Percentiles rank a stretch among this genome's conserved stretches.
phyloP scores from a whole-genome alignment of 2,888 invertebrate genomes.

The Archips crataeganus region DNA sequence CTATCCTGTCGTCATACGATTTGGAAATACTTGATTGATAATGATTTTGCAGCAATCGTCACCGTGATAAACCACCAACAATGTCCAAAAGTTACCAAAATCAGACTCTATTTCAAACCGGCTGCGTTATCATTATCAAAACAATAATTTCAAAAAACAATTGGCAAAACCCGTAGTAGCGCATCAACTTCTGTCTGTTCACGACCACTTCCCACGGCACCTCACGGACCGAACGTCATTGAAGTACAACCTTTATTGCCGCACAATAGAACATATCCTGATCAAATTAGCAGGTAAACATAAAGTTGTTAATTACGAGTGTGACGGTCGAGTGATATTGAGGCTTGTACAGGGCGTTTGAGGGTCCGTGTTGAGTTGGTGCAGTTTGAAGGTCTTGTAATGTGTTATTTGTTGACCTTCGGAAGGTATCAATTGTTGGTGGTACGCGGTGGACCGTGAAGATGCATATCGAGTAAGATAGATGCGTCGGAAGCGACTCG shows the following conservation, averaged over 20 bases:
- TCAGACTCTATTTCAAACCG: not conserved
- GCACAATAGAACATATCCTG: conserved; percentile 35
- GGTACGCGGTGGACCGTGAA: conserved; percentile 65
- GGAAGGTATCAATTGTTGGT: conserved; percentile 81
- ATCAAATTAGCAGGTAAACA: conserved; percentile 32
- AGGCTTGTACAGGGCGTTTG: not conserved
- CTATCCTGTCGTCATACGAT: too few species aligned
- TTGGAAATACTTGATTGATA: conserved; percentile 7
- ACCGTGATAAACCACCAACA: not conserved
- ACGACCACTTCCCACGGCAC: conserved; percentile 1
- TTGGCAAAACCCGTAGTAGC: conserved; percentile 5
- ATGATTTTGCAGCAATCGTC: conserved; percentile 10
- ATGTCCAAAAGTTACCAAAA: not conserved
- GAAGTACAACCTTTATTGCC: conserved; percentile 56
- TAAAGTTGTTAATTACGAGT: conserved; percentile 13
- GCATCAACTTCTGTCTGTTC: conserved; percentile 25
- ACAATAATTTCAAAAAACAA: conserved; percentile 11
- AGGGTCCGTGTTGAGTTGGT: not conserved
- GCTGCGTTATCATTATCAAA: not conserved
- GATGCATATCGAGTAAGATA: conserved; percentile 68
- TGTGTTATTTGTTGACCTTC: conserved; percentile 80
- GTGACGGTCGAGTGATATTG: not conserved
- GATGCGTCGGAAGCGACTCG: conserved; percentile 54
- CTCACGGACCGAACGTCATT: conserved; percentile 47
- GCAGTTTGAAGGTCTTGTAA: conserved; percentile 42